Conservation (phyloP, 2,888 invertebrate species). For the Diarsia mendica region DNA sequence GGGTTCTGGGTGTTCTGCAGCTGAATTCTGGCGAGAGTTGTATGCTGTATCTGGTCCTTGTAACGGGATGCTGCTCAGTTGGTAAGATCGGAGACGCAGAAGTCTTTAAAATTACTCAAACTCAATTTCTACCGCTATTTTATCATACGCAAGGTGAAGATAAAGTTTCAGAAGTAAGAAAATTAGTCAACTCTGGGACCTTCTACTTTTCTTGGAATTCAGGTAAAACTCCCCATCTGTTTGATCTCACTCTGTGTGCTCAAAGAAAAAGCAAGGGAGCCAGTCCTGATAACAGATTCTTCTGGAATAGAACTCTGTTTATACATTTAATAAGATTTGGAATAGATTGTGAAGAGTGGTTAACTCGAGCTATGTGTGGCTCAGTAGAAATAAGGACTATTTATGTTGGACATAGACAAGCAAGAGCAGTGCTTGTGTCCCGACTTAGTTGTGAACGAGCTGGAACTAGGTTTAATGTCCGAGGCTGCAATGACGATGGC, state of each 20-base stretch:
- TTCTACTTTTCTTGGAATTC: slow-evolving; percentile 98
- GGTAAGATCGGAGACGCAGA: slow-evolving; percentile 98
- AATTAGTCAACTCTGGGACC: slow-evolving; percentile 98
- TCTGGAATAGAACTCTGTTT: slow-evolving; percentile 99
- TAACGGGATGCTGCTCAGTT: slow-evolving; percentile 98
- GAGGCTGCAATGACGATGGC: slow-evolving; percentile 99
- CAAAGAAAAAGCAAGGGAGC: slow-evolving; percentile 96
- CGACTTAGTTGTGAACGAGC: slow-evolving; percentile 99
- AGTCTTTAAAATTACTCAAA: slow-evolving; percentile 98
- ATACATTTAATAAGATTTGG: slow-evolving; percentile 97
- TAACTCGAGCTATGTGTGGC: slow-evolving; percentile 98
- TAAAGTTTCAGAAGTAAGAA: slow-evolving; percentile 92
- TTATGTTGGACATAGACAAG: slow-evolving; percentile 99
- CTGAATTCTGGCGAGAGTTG: slow-evolving; percentile 96
- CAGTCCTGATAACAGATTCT: slow-evolving; percentile 98
- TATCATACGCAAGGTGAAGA: slow-evolving; percentile 92
- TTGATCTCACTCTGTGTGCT: slow-evolving; percentile 98
- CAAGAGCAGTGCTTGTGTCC: slow-evolving; percentile 98
- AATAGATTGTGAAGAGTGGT: slow-evolving; percentile 97
- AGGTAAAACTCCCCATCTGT: slow-evolving; percentile 87
- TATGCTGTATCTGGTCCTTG: slow-evolving; percentile 96
- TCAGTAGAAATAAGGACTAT: slow-evolving; percentile 99
- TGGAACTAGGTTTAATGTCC: slow-evolving; percentile 99
- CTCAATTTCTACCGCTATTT: slow-evolving; percentile 96
- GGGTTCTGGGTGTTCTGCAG: slow-evolving; percentile 98